Conservation (phyloP, 2,888 invertebrate genomes). For the Incurvaria masculella region DNA sequence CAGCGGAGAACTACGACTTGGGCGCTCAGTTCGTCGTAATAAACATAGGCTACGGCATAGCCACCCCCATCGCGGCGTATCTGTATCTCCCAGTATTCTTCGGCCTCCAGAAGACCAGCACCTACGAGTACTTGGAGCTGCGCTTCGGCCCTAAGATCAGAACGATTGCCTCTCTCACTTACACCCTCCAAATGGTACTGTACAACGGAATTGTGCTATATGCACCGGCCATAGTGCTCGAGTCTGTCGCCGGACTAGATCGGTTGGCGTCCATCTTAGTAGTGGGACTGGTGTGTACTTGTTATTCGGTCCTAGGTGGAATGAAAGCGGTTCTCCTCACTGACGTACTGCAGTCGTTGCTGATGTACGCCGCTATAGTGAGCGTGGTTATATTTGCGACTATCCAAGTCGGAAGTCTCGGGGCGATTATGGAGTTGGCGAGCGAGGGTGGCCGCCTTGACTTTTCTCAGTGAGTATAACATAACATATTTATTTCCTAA, state of each 20-base stretch:
- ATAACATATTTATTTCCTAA: too few relatives aligned
- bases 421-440: conserved; percentile 69
- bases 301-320: conserved; percentile 85
- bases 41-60: conserved; percentile 71
- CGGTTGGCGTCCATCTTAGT: conserved; percentile 69
- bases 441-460: conserved; percentile 66
- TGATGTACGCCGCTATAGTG: conserved; percentile 84
- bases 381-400: conserved; percentile 74
- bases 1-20: conserved; percentile 80
- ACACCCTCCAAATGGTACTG: conserved; percentile 85
- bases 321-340: conserved; percentile 90
- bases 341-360: conserved; percentile 77
- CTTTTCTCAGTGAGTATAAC: conserved; percentile 58
- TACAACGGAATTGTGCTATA: conserved; percentile 92
- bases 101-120: conserved; percentile 77
- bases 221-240: conserved; percentile 88
- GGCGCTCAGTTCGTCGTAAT: conserved; percentile 79
- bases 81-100: conserved; percentile 85
- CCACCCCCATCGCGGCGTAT: conserved; percentile 74
- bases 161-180: conserved; percentile 76
- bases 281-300: conserved; percentile 76
- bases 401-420: conserved; percentile 66
- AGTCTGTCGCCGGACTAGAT: conserved; percentile 78
- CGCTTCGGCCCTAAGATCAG: conserved; percentile 79
- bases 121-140: conserved; percentile 89